Evolutionary conservation across 2,797 vertebrate genomes (phyloP).

Genomic region (Lithobates pipiens): DNA sequence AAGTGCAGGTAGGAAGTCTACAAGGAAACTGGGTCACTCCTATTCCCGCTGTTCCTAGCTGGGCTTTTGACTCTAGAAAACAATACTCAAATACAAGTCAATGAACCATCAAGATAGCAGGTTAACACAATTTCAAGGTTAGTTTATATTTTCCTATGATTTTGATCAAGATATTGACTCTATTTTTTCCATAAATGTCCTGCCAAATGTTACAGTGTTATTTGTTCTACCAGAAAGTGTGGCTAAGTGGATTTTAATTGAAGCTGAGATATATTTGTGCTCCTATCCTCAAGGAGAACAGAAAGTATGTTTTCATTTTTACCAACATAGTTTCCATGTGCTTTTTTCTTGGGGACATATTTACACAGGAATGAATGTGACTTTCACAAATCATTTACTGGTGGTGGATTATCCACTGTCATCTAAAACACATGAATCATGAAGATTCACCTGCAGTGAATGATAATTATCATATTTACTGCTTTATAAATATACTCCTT

Average conservation of each 20-base stretch:
- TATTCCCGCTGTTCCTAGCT: neutral
- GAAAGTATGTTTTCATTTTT: neutral
- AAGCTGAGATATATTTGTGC: constrained; percentile 24
- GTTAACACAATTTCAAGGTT: neutral
- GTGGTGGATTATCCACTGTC: too few species aligned
- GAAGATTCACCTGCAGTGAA: too few species aligned
- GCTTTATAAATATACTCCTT: neutral
- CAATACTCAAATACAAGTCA: too few species aligned
- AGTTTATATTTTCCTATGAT: constrained; percentile 29
- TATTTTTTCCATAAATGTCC: constrained; percentile 8
- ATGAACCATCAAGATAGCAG: neutral
- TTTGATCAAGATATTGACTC: constrained; percentile 7
- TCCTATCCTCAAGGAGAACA: constrained; percentile 31
- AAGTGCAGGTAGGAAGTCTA: too few species aligned
- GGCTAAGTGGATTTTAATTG: constrained; percentile 38
- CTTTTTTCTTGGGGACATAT: neutral
- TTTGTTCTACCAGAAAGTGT: constrained; percentile 38
- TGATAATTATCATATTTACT: too few species aligned
- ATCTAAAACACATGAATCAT: too few species aligned
- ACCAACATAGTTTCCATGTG: neutral
- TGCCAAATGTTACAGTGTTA: constrained; percentile 41
- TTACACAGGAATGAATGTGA: too few species aligned
- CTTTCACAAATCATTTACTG: too few species aligned
- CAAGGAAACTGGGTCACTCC: too few species aligned
- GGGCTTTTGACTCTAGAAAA: neutral